Base-by-base conservation (phyloP, 2,113 vertebrate genomes). In the Acrocephalus kingi region DNA sequence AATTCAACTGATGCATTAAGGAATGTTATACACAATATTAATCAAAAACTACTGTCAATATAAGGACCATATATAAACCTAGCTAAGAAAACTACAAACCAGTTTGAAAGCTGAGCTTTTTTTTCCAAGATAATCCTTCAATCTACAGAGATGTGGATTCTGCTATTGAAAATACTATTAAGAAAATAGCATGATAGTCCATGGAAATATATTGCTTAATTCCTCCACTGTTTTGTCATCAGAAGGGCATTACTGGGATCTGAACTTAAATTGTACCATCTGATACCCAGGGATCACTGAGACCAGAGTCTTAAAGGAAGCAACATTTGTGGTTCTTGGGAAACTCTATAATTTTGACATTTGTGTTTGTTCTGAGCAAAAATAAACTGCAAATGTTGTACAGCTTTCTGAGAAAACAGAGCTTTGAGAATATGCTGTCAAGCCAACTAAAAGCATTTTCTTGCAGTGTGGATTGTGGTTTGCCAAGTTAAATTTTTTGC, bases 1-100 rank as follows among this genome's bases (percentile, higher is more conserved):
- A 98, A 98, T 98, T 97, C 87, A 93, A 94, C 90, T 55, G 96
- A 93, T 98, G 97, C 97, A 98, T 97, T 98, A 97, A 94, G 96
- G 79, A 97, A 96, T 93, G 97, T 97, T 97, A 94, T 96, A 96
- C 94, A 97, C 64, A 96, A 37, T 88, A 98, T 98, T 97, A 95
- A 98, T 98, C 97, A 98, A 97, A 98, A 95, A 94, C 84, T 78
- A 66, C 90, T 93, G 93, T 97, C 97, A 93, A 93, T 92, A 90
- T 67, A 54, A 84, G 75, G 81, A 89, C 46, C 73, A 81, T 96
- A 90, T 94, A 97, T 96, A 97, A 98, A 92, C 8, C 58, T 45
- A 83, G 73, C 30, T 72, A 85, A 69, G 74, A 84, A 90, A 94
- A 91, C 80, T 76, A 64, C 94, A 89, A 54, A 85, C 61, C 25